Evolutionary conservation across 1,140 invertebrate species (phyloP), one percentile per base, ranked within the genome.

Genomic region (Bombus sylvicola): DNA sequence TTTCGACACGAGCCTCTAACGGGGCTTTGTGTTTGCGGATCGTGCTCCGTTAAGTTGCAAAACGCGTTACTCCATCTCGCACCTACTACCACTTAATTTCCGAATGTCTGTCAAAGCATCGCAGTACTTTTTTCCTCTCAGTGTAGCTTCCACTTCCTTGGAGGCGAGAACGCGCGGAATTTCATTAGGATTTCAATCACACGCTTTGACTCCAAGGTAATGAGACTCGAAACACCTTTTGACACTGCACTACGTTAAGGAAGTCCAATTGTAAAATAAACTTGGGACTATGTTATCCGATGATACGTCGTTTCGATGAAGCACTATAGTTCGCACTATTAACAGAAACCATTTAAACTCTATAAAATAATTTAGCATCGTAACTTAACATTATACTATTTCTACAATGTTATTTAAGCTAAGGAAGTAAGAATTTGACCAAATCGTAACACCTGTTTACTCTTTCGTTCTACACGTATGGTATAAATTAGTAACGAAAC

Each of bases 31-130:
- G 78, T 43, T 37, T 31, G 39, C 71, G 62, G 39, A 74, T 81
- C 83, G 86, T 31, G 57, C 66, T 68, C 71, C 62, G 81, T 66
- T 64, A 66, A 85, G 86, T 85, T 78, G 81, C 79, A 66, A 71
- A 86, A 83, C 66, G 77, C 74, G 77, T 73, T 66, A 64, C 64
- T 28, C 28, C 82, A 47, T 74, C 47, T 13, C 66, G 43, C 37
- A 3, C 9, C 18, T n/a, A 72, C 39, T 72, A 39, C 75, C 83
- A 73, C 83, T 85, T 80, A 85, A 85, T 69, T 78, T 69, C 77
- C 75, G 73, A 83, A 83, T 75, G 72, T 77, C 72, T 75, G 81
- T 76, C 72, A 83, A 53, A 68, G 71, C 41, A 22, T 22, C n/a
- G 2, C 43, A 22, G 47, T 37, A n/a, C 59, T 73, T 81, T 62